Percentiles rank a stretch among this genome's conserved stretches.
Conservation (phyloP, 2,113 vertebrate species). For the Silurus meridionalis region DNA sequence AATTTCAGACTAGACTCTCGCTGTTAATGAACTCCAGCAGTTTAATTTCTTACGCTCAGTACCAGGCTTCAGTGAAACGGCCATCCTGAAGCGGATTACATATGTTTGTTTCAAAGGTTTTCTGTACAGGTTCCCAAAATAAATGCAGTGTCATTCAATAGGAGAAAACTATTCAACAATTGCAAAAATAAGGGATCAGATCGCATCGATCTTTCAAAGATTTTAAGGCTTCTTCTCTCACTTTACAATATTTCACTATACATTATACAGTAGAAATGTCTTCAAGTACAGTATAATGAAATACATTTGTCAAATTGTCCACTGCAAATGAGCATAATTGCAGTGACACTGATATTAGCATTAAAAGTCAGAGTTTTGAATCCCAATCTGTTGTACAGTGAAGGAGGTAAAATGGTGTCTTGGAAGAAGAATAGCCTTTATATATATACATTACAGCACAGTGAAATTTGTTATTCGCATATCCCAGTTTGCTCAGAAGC, state of each 20-base stretch:
- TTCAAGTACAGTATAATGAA: not conserved
- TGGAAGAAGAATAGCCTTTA: too few species aligned
- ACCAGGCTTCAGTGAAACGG: not conserved
- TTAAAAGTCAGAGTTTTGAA: not conserved
- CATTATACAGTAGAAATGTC: not conserved
- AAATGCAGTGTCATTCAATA: not conserved
- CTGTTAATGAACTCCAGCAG: slow-evolving; percentile 34
- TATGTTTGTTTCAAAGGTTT: not conserved
- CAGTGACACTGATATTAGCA: not conserved
- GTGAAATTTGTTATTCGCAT: too few species aligned
- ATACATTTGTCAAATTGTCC: not conserved
- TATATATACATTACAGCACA: too few species aligned
- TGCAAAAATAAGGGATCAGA: too few species aligned
- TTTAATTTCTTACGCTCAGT: not conserved
- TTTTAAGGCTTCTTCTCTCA: too few species aligned
- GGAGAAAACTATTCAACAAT: too few species aligned
- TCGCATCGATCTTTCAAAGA: too few species aligned
- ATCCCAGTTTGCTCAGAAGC: too few species aligned
- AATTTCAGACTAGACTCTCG: slow-evolving; percentile 42
- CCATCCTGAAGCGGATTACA: not conserved
- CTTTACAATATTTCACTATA: too few species aligned
- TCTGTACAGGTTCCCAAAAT: not conserved
- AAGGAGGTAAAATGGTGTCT: not conserved
- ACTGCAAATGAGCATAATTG: not conserved
- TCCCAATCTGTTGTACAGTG: not conserved